Evolutionary conservation across 2,888 invertebrate species (phyloP), one percentile per base, ranked within the genome.

Genomic region (Folsomia candida): DNA sequence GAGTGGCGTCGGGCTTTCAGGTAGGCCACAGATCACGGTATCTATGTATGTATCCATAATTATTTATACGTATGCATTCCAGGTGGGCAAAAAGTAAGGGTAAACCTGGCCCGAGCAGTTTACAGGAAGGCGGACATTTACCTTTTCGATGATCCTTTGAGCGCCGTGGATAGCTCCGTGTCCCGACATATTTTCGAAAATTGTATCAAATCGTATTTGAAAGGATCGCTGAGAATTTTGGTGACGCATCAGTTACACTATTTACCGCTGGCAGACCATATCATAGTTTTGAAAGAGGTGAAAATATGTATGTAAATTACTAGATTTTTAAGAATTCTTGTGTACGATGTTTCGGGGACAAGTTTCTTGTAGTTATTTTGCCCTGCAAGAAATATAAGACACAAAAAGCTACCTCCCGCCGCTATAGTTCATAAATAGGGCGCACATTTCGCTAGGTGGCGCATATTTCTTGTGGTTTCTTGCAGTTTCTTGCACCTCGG

Each of bases 181-280:
- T 71, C 76, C 64, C 63, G 75, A 9, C 72, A 76, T 47, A 62
- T 79, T 11, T 76, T 79, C 59, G 79, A 79, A 0, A 82, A 83
- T 65, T 83, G 84, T 69, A 83, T 84, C 58, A 79, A 78, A 24
- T 82, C 82, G 2, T 77, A 81, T 66, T 76, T 86, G 68, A 81
- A 81, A 68, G 81, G 83, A 37, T 83, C 83, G 26, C 82, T 83
- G 1, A 78, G 84, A 37, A 82, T 86, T 54, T 81, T 86, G 51
- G 85, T 92, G 1, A 94, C 93, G 0, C 93, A 94, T 84, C 94
- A 94, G 82, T 83, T 93, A 65, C 93, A 94, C 82, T 92, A 84
- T 29, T 24, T 75, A n/a, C 71, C 71, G 4, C 65, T 70, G 27
- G 73, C 75, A 4, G 72, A 77, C 24, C 69, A 72, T 47, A 67